Evolutionary conservation across 2,888 invertebrate genomes (phyloP).

Genomic region (Volucella bombylans): DNA sequence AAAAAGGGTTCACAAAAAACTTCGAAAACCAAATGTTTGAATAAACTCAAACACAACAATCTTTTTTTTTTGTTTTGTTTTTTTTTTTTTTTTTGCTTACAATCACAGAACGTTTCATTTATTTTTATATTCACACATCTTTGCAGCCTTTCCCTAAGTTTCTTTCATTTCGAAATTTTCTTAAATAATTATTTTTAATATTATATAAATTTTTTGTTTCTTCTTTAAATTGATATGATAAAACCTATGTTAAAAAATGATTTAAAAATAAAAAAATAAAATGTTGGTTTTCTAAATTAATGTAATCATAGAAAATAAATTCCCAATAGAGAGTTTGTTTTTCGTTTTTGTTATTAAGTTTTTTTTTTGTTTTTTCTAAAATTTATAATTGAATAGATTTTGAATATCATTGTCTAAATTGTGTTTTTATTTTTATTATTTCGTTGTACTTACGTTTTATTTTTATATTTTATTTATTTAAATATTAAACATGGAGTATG

Average conservation of each 20-base stretch:
- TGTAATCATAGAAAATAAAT: conserved; percentile 45
- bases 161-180: conserved; percentile 1
- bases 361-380: conserved; percentile 6
- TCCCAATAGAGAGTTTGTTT: conserved; percentile 57
- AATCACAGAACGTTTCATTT: conserved; percentile 73
- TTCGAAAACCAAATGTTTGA: conserved; percentile 56
- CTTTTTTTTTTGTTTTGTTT: conserved; percentile 20
- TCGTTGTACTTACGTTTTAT: conserved; percentile 59
- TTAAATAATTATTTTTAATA: conserved; percentile 5
- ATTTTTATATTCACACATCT: conserved; percentile 69
- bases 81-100: conserved; percentile 52
- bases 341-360: conserved; percentile 23
- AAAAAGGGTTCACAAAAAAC: conserved; percentile 17
- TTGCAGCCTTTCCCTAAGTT: conserved; percentile 72
- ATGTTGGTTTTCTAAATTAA: conserved; percentile 31
- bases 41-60: conserved; percentile 64
- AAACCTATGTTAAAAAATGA: conserved; percentile 55
- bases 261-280: conserved; percentile 6
- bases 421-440: conserved; percentile 44
- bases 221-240: conserved; percentile 61
- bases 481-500: conserved; percentile 44
- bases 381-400: conserved; percentile 51
- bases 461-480: conserved; percentile 35
- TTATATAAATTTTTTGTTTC: conserved; percentile 31
- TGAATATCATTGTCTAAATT: conserved; percentile 62